Conservation (phyloP, 2,888 invertebrate species). For the Drosophila prolongata region DNA sequence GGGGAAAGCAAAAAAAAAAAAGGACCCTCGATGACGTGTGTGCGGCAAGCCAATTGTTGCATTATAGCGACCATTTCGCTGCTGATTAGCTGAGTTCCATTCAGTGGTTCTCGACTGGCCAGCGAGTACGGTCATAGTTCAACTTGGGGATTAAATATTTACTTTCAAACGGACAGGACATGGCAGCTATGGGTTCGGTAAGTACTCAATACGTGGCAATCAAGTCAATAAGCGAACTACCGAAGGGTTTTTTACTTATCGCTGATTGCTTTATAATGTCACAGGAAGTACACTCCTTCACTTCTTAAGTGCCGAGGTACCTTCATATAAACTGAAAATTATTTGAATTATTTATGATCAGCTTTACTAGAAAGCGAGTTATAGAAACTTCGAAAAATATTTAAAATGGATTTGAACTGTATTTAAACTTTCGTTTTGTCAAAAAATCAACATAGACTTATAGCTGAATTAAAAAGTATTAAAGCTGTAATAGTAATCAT, state of each 20-base stretch:
- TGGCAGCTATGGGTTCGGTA: conserved; percentile 39
- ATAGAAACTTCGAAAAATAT: no score
- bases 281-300: neutral
- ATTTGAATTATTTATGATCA: no score
- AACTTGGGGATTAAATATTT: conserved; percentile 8
- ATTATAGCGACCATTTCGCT: conserved; percentile 30
- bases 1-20: neutral
- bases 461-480: no score
- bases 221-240: conserved; percentile 2
- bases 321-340: no score
- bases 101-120: conserved; percentile 58
- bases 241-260: neutral
- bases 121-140: conserved; percentile 56
- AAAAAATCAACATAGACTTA: no score
- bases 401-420: no score
- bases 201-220: conserved; percentile 12
- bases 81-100: conserved; percentile 19
- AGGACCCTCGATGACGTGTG: conserved; percentile 47
- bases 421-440: no score
- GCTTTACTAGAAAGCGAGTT: no score
- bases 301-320: neutral
- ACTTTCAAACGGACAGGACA: neutral
- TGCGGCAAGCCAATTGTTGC: conserved; percentile 66
- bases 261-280: neutral
- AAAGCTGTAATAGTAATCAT: no score